Evolutionary conservation across 2,113 vertebrate genomes (phyloP).

Genomic region (Esox niger): DNA sequence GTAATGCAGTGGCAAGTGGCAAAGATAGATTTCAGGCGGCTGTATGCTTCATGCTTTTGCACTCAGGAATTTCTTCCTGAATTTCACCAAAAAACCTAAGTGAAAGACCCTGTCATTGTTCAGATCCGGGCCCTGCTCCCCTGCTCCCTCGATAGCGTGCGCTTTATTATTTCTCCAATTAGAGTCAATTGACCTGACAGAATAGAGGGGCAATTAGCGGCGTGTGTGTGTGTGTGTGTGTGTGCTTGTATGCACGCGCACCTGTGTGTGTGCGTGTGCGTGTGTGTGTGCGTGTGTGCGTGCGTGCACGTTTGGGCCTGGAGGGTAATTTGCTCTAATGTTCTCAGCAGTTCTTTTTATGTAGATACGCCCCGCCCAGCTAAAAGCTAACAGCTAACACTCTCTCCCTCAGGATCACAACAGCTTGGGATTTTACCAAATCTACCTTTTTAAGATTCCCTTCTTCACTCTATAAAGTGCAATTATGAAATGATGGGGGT

Average conservation of each 20-base stretch:
- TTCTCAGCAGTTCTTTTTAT: constrained; percentile 96
- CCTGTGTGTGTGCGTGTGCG: too few relatives aligned
- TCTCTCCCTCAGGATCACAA: constrained; percentile 83
- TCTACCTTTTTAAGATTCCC: constrained; percentile 69
- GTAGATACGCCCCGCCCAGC: constrained; percentile 83
- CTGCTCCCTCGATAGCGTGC: constrained; percentile 93
- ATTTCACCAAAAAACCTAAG: constrained; percentile 39
- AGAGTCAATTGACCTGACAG: constrained; percentile 99
- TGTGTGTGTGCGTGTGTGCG: too few relatives aligned
- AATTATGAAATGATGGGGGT: constrained; percentile 94
- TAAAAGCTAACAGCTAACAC: constrained; percentile 50
- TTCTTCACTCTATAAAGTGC: constrained; percentile 86
- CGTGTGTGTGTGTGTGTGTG: constrained; percentile 67
- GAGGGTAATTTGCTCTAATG: constrained; percentile 95
- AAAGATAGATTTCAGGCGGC: constrained; percentile 67
- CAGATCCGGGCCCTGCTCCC: constrained; percentile 63
- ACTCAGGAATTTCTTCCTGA: constrained; percentile 57
- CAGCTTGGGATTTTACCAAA: constrained; percentile 87
- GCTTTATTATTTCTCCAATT: constrained; percentile 99
- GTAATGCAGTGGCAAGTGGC: constrained; percentile 51
- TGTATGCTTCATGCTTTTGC: constrained; percentile 44
- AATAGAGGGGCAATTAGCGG: constrained; percentile 98
- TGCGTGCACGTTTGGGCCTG: constrained; percentile 78
- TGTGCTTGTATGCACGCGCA: too few relatives aligned
- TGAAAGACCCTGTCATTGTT: constrained; percentile 62